These are phyloP conservation scores for Osmoderma eremita DNA, from an alignment of 2,888 invertebrate species.

Conservation along the genomic window DNA sequence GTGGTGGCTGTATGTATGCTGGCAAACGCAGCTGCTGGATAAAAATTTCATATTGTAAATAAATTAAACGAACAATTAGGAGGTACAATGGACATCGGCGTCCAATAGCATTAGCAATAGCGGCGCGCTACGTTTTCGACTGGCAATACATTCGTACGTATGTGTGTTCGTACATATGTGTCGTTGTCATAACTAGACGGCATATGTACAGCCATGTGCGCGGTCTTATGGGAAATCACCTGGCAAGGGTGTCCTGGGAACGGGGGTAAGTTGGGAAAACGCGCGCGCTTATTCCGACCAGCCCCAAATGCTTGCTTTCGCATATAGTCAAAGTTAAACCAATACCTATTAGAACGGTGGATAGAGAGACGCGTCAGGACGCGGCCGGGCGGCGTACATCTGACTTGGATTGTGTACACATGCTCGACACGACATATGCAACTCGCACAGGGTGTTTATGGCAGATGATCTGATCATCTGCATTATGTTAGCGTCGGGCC, in stretches of 20 bases:
- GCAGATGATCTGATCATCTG: slow-evolving; percentile 52
- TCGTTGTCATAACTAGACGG: slow-evolving; percentile 47
- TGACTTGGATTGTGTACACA: slow-evolving; percentile 50
- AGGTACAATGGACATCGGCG: slow-evolving; percentile 57
- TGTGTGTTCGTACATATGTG: slow-evolving; percentile 21
- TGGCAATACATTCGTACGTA: slow-evolving; percentile 7
- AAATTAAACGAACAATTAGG: slow-evolving; percentile 64
- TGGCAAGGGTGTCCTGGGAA: slow-evolving; percentile 62
- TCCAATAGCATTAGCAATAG: slow-evolving; percentile 54
- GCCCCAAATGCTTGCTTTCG: slow-evolving; percentile 33
- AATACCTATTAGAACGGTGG: slow-evolving; percentile 51
- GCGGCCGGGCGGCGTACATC: slow-evolving; percentile 41
- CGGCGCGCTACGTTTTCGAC: slow-evolving; percentile 16
- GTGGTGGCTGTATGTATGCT: slow-evolving; percentile 2
- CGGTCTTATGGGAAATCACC: slow-evolving; percentile 66
- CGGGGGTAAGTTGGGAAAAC: slow-evolving; percentile 50
- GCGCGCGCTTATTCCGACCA: slow-evolving; percentile 37
- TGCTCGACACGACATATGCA: slow-evolving; percentile 52
- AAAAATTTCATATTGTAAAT: slow-evolving; percentile 61
- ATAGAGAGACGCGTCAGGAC: slow-evolving; percentile 34
- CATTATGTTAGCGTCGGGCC: slow-evolving; percentile 46
- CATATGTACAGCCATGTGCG: slow-evolving; percentile 66
- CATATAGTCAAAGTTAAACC: slow-evolving; percentile 51
- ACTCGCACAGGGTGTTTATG: slow-evolving; percentile 49
- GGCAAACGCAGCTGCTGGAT: slow-evolving; percentile 54